phyloP scores from a whole-genome alignment of 2,113 vertebrate species.

The Tylochromis polylepis region DNA sequence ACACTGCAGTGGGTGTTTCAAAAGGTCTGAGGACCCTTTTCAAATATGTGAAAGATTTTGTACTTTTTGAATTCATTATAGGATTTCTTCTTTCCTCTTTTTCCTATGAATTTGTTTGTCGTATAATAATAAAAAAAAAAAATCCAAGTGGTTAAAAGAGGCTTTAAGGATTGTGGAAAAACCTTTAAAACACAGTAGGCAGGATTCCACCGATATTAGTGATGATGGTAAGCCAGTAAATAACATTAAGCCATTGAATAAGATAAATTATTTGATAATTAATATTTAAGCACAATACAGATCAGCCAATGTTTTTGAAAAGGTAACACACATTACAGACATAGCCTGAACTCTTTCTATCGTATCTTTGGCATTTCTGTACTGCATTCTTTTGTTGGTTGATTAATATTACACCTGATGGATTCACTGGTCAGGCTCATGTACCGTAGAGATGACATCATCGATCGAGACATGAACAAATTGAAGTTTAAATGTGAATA shows the following conservation, averaged over 20 bases:
- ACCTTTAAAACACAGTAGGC: neutral
- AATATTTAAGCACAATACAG: neutral
- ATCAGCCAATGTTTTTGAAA: neutral
- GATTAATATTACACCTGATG: neutral
- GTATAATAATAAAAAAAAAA: neutral
- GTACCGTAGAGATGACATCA: neutral
- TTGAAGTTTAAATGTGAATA: neutral
- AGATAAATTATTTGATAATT: neutral
- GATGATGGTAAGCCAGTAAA: neutral
- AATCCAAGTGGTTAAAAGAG: neutral
- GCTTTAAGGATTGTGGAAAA: neutral
- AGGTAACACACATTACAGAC: neutral
- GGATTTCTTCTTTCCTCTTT: neutral
- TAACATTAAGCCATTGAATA: neutral
- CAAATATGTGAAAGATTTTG: neutral
- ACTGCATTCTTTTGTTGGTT: neutral
- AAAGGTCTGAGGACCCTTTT: neutral
- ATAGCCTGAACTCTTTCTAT: neutral
- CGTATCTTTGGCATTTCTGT: conserved; percentile 2
- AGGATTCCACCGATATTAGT: neutral
- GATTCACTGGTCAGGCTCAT: neutral
- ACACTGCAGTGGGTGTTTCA: neutral
- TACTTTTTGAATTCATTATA: neutral
- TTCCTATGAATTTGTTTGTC: neutral
- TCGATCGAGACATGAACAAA: neutral